Evolutionary conservation across 2,113 vertebrate species (phyloP).

Genomic region (Neodon shergylaensis): DNA sequence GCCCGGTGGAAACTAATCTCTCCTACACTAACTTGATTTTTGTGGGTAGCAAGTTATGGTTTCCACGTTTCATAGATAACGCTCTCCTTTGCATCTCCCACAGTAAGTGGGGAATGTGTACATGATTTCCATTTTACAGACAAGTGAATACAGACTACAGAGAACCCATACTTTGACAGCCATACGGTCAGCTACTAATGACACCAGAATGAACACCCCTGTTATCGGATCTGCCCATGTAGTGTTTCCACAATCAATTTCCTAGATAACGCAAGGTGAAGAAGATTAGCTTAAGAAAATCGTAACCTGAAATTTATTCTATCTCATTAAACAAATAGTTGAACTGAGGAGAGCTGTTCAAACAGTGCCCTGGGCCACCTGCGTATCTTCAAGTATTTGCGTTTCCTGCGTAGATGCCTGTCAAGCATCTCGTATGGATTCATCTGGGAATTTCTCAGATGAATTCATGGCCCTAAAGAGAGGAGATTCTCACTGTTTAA

Average conservation of each 20-base stretch:
- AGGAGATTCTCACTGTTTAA: not conserved
- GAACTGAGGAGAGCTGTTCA: conserved; percentile 17
- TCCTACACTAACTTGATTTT: not conserved
- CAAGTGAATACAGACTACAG: not conserved
- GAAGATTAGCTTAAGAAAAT: conserved; percentile 27
- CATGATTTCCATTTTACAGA: not conserved
- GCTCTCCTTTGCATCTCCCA: not conserved
- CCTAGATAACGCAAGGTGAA: not conserved
- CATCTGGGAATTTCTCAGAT: not conserved
- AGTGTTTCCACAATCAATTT: conserved; percentile 54
- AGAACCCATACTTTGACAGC: not conserved
- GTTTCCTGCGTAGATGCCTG: not conserved
- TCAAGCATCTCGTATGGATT: not conserved
- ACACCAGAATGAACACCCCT: conserved; percentile 37
- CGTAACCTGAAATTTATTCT: conserved; percentile 42
- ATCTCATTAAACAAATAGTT: conserved; percentile 57
- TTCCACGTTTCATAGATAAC: conserved; percentile 24
- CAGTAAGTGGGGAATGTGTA: not conserved
- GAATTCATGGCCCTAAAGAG: not conserved
- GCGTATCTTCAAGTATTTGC: not conserved
- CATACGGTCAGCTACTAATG: not conserved
- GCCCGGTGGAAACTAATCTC: not conserved
- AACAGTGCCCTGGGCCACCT: not conserved
- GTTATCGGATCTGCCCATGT: conserved; percentile 56
- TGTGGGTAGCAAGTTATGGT: not conserved